Conservation (phyloP, 2,113 vertebrate species). For the Gorsachius goisagi region DNA sequence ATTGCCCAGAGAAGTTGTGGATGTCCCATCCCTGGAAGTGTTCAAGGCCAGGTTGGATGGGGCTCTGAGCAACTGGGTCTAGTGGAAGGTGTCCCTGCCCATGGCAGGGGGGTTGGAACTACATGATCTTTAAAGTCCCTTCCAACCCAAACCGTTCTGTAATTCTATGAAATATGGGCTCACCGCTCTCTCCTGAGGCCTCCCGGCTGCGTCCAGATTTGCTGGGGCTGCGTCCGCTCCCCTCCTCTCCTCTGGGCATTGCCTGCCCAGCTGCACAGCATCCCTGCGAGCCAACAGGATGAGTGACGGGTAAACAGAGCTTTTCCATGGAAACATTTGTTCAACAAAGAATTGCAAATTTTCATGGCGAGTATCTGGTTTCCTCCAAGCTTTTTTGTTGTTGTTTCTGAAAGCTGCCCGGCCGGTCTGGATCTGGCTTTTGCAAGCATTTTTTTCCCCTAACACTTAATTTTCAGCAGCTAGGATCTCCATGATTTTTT, state of each 20-base stretch:
- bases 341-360: conserved; percentile 20
- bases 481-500: background rate
- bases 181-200: fast-evolving
- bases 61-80: too few species aligned
- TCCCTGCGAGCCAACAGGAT: background rate
- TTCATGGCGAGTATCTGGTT: conserved; percentile 24
- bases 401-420: background rate
- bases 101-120: too few species aligned
- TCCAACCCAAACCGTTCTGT: too few species aligned
- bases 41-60: too few species aligned
- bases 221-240: background rate
- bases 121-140: too few species aligned
- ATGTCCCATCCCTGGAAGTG: too few species aligned
- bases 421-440: background rate
- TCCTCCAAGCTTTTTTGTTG: conserved; percentile 16
- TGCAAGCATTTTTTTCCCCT: fast-evolving
- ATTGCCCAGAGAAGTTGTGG: too few species aligned
- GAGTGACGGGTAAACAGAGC: background rate
- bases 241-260: background rate
- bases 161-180: background rate
- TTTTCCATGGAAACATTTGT: conserved; percentile 42
- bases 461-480: background rate
- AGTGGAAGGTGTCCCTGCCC: too few species aligned
- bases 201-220: background rate
- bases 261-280: conserved; percentile 20